phyloP scores from a whole-genome alignment of 2,888 invertebrate species.

The Cantharis rustica region DNA sequence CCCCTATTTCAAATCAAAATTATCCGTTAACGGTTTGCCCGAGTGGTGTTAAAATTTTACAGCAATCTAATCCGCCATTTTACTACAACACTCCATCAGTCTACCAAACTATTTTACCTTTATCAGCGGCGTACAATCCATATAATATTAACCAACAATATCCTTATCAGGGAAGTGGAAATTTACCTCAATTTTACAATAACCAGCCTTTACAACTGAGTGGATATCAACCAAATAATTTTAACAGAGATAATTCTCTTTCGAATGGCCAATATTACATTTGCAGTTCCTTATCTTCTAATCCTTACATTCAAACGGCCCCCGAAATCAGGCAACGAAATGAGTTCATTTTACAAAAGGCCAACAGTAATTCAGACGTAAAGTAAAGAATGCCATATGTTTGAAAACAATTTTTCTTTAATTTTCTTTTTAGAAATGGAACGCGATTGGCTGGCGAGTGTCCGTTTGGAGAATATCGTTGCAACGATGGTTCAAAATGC shows the following conservation, averaged over 20 bases:
- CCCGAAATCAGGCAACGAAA: background rate
- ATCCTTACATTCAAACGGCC: background rate
- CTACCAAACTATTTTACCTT: background rate
- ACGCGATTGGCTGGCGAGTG: conserved; percentile 44
- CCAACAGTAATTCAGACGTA: background rate
- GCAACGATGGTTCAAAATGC: conserved; percentile 57
- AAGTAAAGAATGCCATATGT: conserved; percentile 3
- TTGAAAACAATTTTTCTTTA: background rate
- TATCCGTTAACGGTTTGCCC: conserved; percentile 28
- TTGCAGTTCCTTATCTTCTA: background rate
- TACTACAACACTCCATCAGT: conserved; percentile 17
- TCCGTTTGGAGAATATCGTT: conserved; percentile 46
- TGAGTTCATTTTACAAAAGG: background rate
- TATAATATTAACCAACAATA: background rate
- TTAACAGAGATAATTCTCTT: background rate
- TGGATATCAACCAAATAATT: background rate
- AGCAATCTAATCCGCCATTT: conserved; percentile 32
- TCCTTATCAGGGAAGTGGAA: background rate
- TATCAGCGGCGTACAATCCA: background rate
- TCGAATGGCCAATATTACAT: background rate
- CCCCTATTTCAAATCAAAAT: background rate
- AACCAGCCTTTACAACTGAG: background rate
- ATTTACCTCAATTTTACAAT: background rate
- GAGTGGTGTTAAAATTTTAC: conserved; percentile 38
- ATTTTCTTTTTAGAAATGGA: conserved; percentile 37